Evolutionary conservation across 92 coral and sea anemone species (phyloP), one percentile per base, ranked within the genome.

Genomic region (Bergia sp.): DNA sequence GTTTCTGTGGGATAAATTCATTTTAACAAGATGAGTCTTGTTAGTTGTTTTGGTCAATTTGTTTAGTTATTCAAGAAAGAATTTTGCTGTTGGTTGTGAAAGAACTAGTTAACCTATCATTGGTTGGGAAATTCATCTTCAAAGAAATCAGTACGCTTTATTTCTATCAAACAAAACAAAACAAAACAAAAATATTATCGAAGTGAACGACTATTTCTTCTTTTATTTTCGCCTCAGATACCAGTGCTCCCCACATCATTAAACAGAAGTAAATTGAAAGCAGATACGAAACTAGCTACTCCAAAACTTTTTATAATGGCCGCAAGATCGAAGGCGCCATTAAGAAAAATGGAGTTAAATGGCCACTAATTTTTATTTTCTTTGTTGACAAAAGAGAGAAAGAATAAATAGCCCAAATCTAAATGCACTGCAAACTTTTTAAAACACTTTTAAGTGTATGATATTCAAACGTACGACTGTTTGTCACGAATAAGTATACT

Each of bases 261-360:
- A 0, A 44, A 76, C 37, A 76, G 21, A 15, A 15, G 18, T 38
- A 39, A 39, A 74, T 37, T 55, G 20, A 82, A n/a, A 6, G 76
- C 53, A 82, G 38, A n/a, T 41, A 3, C 36, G 71, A 42, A 81
- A 29, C 13, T 16, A 29, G 41, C 44, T 3, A 53, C 41, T 36
- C 39, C 16, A 36, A 18, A 58, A 36, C 29, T 61, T 40, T n/a
- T 16, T 38, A 39, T 37, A 58, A 39, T 37, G 21, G 9, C 73
- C 74, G 45, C 74, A 81, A 81, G 86, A 58, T 37, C 53, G 44
- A 40, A 76, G 80, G 80, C 80, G 80, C 80, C 80, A 76, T 76
- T n/a, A 76, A 41, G 23, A 76, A 50, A 81, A 81, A 61, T 15
- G 12, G 36, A n/a, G 21, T 8, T 64, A 36, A 81, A 81, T 81